Conservation (phyloP, 2,113 vertebrate species). For the Chinchilla lanigera region DNA sequence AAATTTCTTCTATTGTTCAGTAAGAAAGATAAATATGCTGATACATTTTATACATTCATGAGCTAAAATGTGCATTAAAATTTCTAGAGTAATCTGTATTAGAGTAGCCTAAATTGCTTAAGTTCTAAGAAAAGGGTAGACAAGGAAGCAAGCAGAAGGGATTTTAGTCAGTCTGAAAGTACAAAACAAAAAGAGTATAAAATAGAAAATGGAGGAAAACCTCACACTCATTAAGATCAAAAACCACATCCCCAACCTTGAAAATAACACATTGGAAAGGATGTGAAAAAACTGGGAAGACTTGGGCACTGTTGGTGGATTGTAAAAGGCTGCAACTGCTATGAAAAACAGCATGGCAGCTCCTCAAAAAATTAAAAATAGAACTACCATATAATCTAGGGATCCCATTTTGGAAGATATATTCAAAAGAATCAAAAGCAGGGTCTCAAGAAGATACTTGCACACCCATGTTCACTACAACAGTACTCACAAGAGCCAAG, state of each 20-base stretch:
- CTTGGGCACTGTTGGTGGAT: neutral
- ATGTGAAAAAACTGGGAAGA: neutral
- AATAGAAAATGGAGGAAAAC: neutral
- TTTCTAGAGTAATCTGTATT: neutral
- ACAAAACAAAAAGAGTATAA: neutral
- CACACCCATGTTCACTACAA: neutral
- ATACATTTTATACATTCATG: neutral
- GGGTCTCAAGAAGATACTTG: neutral
- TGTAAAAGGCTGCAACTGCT: neutral
- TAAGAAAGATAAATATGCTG: neutral
- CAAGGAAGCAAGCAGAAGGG: neutral
- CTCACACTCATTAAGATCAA: neutral
- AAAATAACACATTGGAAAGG: neutral
- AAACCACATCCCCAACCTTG: neutral
- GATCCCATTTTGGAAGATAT: neutral
- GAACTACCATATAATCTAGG: neutral
- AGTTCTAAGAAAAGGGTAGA: neutral
- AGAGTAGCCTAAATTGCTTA: neutral
- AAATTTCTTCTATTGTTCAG: neutral
- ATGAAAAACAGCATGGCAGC: neutral
- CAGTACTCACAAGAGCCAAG: neutral
- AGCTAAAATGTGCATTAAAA: neutral
- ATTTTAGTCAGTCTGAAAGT: neutral
- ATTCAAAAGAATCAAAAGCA: neutral
- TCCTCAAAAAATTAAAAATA: constrained; percentile 2